phyloP scores from a whole-genome alignment of 1,140 invertebrate species.

The Temnothorax nylanderi region DNA sequence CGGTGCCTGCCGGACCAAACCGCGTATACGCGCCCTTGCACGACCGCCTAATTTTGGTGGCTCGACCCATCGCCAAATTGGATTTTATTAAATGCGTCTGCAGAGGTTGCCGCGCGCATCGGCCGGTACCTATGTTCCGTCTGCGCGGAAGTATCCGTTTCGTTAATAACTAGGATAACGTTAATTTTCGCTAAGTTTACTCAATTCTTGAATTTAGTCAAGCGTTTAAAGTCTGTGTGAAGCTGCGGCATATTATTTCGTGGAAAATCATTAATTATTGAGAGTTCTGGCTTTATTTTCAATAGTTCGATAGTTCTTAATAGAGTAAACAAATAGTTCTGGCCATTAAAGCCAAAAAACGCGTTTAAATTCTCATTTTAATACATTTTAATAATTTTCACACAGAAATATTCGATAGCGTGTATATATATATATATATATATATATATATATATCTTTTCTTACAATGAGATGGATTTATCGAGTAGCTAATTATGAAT shows the following conservation, averaged over 20 bases:
- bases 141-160: neutral
- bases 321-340: too few species aligned
- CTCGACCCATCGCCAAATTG: constrained; percentile 68
- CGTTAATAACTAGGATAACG: constrained; percentile 26
- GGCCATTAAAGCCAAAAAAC: too few species aligned
- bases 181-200: constrained; percentile 27
- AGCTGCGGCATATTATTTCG: too few species aligned
- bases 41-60: constrained; percentile 65
- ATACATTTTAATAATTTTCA: neutral
- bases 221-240: neutral
- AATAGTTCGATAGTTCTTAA: too few species aligned
- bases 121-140: neutral
- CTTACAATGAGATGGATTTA: neutral
- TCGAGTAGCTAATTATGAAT: neutral
- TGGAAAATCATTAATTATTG: too few species aligned
- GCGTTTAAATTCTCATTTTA: too few species aligned
- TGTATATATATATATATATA: too few species aligned
- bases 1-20: constrained; percentile 43
- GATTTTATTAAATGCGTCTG: constrained; percentile 75
- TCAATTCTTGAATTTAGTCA: constrained; percentile 2
- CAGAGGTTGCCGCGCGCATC: constrained; percentile 16
- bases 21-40: constrained; percentile 58
- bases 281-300: too few species aligned
- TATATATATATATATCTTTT: neutral
- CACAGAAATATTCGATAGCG: neutral